These are phyloP conservation scores for Cheilosia vulpina DNA, from an alignment of 2,888 invertebrate genomes.

Conservation along the genomic window DNA sequence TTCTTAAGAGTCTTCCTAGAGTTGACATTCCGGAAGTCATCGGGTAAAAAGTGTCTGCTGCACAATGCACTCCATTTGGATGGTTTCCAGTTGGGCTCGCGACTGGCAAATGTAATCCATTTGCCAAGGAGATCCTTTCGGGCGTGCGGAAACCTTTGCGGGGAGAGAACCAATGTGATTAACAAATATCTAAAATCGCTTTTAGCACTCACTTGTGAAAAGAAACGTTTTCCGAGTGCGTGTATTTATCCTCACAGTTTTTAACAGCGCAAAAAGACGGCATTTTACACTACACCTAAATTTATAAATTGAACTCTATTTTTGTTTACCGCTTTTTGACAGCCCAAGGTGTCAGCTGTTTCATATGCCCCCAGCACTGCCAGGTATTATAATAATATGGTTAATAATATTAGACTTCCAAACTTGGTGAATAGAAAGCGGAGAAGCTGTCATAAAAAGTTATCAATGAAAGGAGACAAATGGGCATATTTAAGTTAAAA, in stretches of 20 bases:
- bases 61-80: constrained; percentile 83
- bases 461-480: no score
- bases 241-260: constrained; percentile 82
- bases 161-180: not conserved
- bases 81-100: constrained; percentile 81
- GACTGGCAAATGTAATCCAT: constrained; percentile 82
- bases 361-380: not conserved
- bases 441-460: not conserved
- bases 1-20: constrained; percentile 81
- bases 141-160: constrained; percentile 82
- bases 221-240: constrained; percentile 81
- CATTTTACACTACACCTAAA: constrained; percentile 76
- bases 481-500: no score
- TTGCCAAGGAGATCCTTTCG: constrained; percentile 80
- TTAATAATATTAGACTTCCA: no score
- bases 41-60: constrained; percentile 81
- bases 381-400: no score
- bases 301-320: not conserved
- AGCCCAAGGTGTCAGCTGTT: not conserved
- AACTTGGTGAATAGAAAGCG: no score
- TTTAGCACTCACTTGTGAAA: constrained; percentile 81
- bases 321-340: constrained; percentile 41
- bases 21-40: constrained; percentile 81
- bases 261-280: constrained; percentile 82
- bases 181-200: not conserved